These are phyloP conservation scores for Psittacula derbiana DNA, from an alignment of 2,797 vertebrate species.

Conservation along the genomic window DNA sequence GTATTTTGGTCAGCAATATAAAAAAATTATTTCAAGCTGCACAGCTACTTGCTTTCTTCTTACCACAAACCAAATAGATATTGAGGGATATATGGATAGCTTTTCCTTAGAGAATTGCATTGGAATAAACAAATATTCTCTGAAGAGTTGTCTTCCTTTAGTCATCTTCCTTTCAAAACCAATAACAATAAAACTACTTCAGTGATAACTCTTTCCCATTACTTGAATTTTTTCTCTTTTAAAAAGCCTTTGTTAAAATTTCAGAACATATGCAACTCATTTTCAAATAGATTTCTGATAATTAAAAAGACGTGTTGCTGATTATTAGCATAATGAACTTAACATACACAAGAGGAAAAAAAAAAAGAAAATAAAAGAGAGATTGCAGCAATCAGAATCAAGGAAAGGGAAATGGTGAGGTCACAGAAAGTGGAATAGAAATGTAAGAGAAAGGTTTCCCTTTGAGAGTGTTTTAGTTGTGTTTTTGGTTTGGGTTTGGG, in stretches of 20 bases:
- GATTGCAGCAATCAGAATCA: not conserved
- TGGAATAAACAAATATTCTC: not conserved
- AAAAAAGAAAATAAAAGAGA: fast-evolving
- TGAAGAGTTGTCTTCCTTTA: not conserved
- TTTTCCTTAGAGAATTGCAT: not conserved
- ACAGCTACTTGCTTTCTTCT: not conserved
- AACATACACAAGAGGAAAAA: fast-evolving
- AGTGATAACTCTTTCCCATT: not conserved
- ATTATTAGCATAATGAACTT: not conserved
- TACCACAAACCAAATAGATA: not conserved
- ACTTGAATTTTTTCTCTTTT: not conserved
- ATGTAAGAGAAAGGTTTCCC: not conserved
- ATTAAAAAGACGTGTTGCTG: not conserved
- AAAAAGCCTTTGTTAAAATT: not conserved
- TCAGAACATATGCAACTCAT: not conserved
- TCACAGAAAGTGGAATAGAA: not conserved
- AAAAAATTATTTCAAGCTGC: not conserved
- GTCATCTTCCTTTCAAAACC: not conserved
- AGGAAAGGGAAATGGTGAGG: too few relatives aligned
- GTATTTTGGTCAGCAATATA: not conserved
- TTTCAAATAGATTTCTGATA: not conserved
- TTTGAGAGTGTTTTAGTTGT: too few relatives aligned
- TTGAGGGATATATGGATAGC: not conserved
- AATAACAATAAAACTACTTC: not conserved
- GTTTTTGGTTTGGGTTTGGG: too few relatives aligned